A percentile compares a stretch with the other conserved stretches of the same genome.
Conservation (phyloP, 1,140 invertebrate species). For the Diachasma alloeum region DNA sequence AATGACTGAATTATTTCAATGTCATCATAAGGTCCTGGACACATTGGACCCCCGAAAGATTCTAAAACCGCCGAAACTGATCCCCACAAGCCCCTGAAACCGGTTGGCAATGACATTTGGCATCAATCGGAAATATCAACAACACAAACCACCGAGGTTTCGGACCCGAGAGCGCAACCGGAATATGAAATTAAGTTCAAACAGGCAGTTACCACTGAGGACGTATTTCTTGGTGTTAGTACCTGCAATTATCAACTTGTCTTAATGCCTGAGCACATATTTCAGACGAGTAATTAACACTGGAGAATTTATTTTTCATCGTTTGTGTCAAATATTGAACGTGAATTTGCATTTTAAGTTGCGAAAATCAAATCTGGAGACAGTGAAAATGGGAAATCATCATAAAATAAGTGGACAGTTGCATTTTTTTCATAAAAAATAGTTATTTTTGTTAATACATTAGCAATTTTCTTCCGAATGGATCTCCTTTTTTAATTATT, state of each 20-base stretch:
- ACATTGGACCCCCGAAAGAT: conserved; percentile 44
- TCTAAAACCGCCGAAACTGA: conserved; percentile 2
- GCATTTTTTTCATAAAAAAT: no score
- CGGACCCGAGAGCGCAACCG: conserved; percentile 75
- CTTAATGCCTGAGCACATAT: not conserved
- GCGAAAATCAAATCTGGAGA: no score
- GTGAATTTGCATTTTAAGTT: no score
- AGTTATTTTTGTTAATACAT: no score
- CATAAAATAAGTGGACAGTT: no score
- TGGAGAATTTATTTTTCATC: not conserved
- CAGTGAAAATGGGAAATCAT: no score
- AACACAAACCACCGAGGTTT: conserved; percentile 59
- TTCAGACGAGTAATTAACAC: not conserved
- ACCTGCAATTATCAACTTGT: not conserved
- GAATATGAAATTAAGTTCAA: conserved; percentile 85
- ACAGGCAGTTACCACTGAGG: conserved; percentile 84
- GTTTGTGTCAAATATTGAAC: not conserved
- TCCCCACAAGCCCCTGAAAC: conserved; percentile 44
- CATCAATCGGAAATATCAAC: conserved; percentile 62
- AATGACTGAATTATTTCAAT: conserved; percentile 4
- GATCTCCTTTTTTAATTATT: no score
- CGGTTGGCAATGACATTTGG: conserved; percentile 66
- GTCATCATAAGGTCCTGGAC: conserved; percentile 47
- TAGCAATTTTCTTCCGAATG: no score
- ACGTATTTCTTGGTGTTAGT: conserved; percentile 82